Evolutionary conservation across 2,797 vertebrate species (phyloP).

Genomic region (Enteromius afrohamiltoni): DNA sequence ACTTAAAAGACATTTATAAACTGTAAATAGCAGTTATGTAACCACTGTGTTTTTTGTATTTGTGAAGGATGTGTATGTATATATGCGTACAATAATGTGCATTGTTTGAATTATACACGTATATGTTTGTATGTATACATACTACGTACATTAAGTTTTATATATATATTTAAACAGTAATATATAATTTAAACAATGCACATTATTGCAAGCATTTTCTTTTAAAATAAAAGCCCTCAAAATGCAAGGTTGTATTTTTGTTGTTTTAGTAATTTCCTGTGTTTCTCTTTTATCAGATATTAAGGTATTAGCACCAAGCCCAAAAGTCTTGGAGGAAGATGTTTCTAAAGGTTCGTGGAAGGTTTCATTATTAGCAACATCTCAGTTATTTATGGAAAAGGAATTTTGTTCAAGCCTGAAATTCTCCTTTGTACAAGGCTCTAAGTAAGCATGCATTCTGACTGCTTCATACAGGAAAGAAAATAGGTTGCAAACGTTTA

Average conservation of each 20-base stretch:
- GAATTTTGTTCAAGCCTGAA: not conserved
- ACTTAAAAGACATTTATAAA: not conserved
- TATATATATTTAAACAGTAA: not conserved
- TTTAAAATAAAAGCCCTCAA: not conserved
- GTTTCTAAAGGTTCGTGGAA: constrained; percentile 50
- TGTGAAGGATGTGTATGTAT: not conserved
- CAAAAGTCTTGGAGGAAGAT: constrained; percentile 34
- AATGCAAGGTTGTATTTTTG: not conserved
- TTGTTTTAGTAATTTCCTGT: not conserved
- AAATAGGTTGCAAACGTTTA: constrained; percentile 75
- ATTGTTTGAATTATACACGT: too few species aligned
- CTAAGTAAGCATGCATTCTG: not conserved
- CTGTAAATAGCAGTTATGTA: not conserved
- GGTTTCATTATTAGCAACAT: constrained; percentile 4
- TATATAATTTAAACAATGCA: not conserved
- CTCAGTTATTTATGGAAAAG: not conserved
- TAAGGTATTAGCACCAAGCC: constrained; percentile 21
- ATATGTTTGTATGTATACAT: too few species aligned
- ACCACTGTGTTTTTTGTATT: not conserved
- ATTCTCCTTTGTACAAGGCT: not conserved
- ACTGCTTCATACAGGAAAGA: constrained; percentile 56
- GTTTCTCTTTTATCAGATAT: constrained; percentile 30
- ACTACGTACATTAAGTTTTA: too few species aligned
- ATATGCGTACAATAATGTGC: too few species aligned
- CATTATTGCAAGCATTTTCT: too few species aligned